These are phyloP conservation scores for Oostethus manadensis DNA, from an alignment of 2,113 vertebrate species.

Conservation along the genomic window DNA sequence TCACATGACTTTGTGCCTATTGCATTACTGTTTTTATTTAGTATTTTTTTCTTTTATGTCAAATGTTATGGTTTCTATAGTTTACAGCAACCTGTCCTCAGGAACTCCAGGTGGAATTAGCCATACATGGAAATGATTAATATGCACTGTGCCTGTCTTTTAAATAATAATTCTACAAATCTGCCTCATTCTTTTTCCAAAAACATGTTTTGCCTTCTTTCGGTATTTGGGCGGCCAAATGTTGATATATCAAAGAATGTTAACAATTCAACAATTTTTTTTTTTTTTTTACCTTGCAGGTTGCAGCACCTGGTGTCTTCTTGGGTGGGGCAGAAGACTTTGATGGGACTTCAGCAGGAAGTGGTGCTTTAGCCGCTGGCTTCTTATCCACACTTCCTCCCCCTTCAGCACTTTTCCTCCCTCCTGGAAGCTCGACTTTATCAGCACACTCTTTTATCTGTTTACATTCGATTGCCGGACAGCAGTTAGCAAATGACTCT, in stretches of 20 bases:
- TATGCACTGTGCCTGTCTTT: too few species aligned
- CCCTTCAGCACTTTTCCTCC: constrained; percentile 72
- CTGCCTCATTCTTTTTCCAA: too few species aligned
- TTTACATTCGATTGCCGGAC: not conserved
- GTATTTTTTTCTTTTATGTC: too few species aligned
- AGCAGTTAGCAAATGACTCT: not conserved
- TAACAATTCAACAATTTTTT: not conserved
- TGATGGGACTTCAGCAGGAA: constrained; percentile 65
- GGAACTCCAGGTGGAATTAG: too few species aligned
- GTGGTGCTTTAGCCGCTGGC: constrained; percentile 69
- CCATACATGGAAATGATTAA: too few species aligned
- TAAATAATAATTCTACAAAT: too few species aligned
- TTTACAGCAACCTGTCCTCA: too few species aligned
- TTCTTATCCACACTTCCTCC: constrained; percentile 74
- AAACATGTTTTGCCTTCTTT: too few species aligned
- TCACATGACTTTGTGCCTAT: too few species aligned
- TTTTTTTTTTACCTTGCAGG: constrained; percentile 72
- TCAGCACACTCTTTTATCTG: constrained; percentile 96
- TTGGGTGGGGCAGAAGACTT: constrained; percentile 78
- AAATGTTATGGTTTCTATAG: too few species aligned
- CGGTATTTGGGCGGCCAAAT: too few species aligned
- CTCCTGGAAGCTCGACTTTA: constrained; percentile 84
- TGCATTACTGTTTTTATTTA: too few species aligned
- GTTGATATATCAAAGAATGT: not conserved
- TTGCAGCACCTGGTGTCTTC: constrained; percentile 63